These are phyloP conservation scores for Ginglymostoma cirratum DNA, from an alignment of 2,113 vertebrate species.

Conservation along the genomic window DNA sequence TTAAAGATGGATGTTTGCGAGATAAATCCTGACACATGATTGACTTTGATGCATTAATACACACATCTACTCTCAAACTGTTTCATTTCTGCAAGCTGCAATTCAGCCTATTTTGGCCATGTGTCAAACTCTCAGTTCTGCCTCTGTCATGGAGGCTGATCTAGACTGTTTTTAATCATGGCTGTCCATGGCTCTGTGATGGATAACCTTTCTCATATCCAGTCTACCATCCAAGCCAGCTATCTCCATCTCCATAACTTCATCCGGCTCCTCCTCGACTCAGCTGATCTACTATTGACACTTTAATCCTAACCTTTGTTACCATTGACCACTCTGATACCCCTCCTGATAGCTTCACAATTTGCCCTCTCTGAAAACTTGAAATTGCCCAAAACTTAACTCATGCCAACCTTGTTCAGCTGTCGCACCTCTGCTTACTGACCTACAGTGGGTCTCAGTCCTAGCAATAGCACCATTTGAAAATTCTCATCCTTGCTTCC, in stretches of 20 bases:
- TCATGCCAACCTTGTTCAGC: not conserved
- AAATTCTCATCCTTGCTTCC: not conserved
- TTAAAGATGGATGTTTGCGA: no score
- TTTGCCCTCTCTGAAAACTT: not conserved
- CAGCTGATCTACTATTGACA: not conserved
- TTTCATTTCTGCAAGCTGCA: no score
- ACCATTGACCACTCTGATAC: not conserved
- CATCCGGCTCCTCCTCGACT: not conserved
- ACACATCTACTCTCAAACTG: not conserved
- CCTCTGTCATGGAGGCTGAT: not conserved
- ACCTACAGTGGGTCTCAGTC: not conserved
- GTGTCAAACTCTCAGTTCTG: not conserved
- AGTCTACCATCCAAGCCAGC: not conserved
- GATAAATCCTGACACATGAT: not conserved
- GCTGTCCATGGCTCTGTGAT: not conserved
- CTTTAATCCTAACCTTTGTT: not conserved
- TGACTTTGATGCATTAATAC: not conserved
- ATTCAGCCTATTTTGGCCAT: not conserved
- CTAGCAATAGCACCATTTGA: not conserved
- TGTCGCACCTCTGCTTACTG: not conserved
- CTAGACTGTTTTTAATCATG: not conserved
- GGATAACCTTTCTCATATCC: not conserved
- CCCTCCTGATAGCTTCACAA: not conserved
- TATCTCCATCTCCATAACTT: no score
- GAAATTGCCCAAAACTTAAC: not conserved